Percentiles rank a stretch among this genome's conserved stretches.
These are phyloP conservation scores for Verasper variegatus DNA, from an alignment of 2,113 vertebrate genomes.

Conservation along the genomic window DNA sequence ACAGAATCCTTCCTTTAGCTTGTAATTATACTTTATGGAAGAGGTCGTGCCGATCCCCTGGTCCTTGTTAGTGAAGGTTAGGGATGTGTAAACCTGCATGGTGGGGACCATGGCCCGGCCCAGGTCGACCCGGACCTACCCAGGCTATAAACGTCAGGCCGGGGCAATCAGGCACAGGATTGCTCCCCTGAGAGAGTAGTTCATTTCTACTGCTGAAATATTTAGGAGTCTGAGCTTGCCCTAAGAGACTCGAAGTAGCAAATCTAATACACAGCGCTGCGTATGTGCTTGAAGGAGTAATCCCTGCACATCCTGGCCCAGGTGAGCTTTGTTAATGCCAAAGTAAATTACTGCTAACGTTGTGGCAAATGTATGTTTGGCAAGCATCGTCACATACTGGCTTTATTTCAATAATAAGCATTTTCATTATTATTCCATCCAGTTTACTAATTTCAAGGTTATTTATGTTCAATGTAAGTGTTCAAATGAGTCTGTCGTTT, in stretches of 20 bases:
- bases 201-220: slow-evolving; percentile 84
- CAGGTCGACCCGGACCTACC: slow-evolving; percentile 34
- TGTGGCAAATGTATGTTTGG: neutral
- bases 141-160: slow-evolving; percentile 69
- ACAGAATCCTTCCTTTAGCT: slow-evolving; percentile 73
- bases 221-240: slow-evolving; percentile 76
- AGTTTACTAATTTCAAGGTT: neutral
- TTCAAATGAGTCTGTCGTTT: slow-evolving; percentile 9
- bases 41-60: slow-evolving; percentile 65
- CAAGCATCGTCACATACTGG: neutral
- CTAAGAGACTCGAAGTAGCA: slow-evolving; percentile 64
- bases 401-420: neutral
- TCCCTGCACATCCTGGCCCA: slow-evolving; percentile 34
- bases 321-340: slow-evolving; percentile 12
- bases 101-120: slow-evolving; percentile 23
- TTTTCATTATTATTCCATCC: neutral
- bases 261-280: slow-evolving; percentile 41
- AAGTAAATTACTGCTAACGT: slow-evolving; percentile 3
- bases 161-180: slow-evolving; percentile 73
- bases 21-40: slow-evolving; percentile 79
- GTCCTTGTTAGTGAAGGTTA: slow-evolving; percentile 64
- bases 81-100: slow-evolving; percentile 37
- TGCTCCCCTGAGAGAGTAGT: slow-evolving; percentile 78
- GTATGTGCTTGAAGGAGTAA: slow-evolving; percentile 43
- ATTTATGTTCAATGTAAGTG: neutral